Conservation (phyloP, 2,797 vertebrate genomes). For the Echiichthys vipera region DNA sequence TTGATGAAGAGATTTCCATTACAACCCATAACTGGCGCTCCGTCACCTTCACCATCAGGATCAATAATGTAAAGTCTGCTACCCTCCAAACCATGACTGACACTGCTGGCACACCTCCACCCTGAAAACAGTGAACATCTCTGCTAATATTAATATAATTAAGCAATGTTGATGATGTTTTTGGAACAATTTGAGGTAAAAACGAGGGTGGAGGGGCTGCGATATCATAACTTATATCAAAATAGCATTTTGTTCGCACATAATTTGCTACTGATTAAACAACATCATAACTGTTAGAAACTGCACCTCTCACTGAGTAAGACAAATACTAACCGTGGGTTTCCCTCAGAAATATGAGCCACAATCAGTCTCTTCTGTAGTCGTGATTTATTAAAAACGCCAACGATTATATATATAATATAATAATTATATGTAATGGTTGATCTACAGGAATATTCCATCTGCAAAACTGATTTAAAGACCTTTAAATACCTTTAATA, state of each 20-base stretch:
- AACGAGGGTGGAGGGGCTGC: not conserved
- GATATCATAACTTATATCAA: not conserved
- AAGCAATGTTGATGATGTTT: not conserved
- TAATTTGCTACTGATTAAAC: not conserved
- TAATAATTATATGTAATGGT: conserved; percentile 34
- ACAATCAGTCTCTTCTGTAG: conserved; percentile 27
- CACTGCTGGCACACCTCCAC: not conserved
- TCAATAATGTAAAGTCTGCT: conserved; percentile 17
- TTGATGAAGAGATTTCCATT: conserved; percentile 10
- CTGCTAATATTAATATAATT: not conserved
- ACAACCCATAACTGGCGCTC: not conserved
- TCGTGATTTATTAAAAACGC: conserved; percentile 40
- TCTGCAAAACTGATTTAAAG: not conserved
- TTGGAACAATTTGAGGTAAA: not conserved
- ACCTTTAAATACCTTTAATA: no score
- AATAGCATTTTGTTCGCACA: not conserved
- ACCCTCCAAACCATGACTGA: conserved; percentile 1
- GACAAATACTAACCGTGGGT: not conserved
- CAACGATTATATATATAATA: no score
- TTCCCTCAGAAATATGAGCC: not conserved
- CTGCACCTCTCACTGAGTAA: not conserved
- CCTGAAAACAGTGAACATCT: not conserved
- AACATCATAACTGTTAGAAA: not conserved
- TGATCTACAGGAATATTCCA: conserved; percentile 15
- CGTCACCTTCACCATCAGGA: not conserved